Evolutionary conservation across 2,113 vertebrate species (phyloP).

Genomic region (zebrafish (Danio rerio)): DNA sequence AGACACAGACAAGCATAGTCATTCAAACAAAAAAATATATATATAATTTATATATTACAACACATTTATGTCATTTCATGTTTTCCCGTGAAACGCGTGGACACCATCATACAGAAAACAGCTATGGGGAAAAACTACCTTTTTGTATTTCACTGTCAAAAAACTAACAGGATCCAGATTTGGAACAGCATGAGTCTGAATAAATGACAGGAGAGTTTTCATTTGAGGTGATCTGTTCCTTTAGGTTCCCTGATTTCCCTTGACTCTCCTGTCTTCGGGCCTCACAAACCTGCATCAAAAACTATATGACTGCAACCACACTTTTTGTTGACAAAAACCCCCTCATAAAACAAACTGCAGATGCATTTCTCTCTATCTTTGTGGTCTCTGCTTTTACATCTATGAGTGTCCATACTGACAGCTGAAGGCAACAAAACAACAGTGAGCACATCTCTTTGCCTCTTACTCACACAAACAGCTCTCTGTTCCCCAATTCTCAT

Average conservation of each 20-base stretch:
- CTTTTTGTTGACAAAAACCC: slow-evolving; percentile 34
- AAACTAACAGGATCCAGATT: background rate
- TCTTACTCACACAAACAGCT: slow-evolving; percentile 22
- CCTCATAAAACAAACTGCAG: slow-evolving; percentile 40
- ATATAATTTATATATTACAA: background rate
- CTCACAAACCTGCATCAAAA: slow-evolving; percentile 16
- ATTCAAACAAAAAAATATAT: background rate
- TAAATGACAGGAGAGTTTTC: background rate
- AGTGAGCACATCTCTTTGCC: background rate
- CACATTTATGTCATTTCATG: background rate
- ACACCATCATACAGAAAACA: background rate
- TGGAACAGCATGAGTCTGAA: background rate
- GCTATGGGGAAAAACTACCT: background rate
- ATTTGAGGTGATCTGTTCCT: background rate
- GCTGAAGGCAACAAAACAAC: slow-evolving; percentile 37
- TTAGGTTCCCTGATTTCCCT: slow-evolving; percentile 38
- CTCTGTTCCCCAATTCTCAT: background rate
- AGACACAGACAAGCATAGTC: background rate
- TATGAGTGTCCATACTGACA: slow-evolving; percentile 36
- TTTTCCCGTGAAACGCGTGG: background rate
- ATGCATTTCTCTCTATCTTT: slow-evolving; percentile 5
- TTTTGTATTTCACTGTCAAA: background rate
- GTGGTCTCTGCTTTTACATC: slow-evolving; percentile 17
- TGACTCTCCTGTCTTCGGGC: slow-evolving; percentile 45
- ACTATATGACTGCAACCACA: slow-evolving; percentile 12